Evolutionary conservation across 2,797 vertebrate species (phyloP).

Genomic region (Trichosurus vulpecula): DNA sequence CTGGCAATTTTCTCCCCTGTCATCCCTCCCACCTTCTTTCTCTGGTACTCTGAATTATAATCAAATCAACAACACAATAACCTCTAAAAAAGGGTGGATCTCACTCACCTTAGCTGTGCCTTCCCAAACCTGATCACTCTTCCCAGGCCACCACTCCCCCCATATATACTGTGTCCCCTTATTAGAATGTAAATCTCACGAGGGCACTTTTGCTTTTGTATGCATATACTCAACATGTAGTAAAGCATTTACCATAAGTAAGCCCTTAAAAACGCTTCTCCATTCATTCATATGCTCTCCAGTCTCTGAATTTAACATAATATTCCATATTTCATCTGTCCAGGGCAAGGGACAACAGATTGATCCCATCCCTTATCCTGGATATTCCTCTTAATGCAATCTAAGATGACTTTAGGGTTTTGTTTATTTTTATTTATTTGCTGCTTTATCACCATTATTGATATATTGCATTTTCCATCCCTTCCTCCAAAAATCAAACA

Average conservation of each 20-base stretch:
- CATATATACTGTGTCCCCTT: background rate
- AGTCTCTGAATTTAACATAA: background rate
- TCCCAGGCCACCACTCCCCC: background rate
- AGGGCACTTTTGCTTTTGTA: background rate
- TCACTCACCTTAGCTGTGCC: background rate
- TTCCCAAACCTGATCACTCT: background rate
- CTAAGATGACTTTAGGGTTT: background rate
- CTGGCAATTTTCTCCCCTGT: background rate
- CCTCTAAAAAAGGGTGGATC: no score
- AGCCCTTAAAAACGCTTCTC: background rate
- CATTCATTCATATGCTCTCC: background rate
- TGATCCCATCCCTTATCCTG: background rate
- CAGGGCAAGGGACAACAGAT: background rate
- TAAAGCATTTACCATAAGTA: background rate
- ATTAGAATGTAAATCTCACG: background rate
- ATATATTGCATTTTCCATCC: background rate
- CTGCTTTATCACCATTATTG: background rate
- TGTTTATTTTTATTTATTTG: background rate
- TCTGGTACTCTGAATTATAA: background rate
- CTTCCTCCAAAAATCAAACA: background rate
- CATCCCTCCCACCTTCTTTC: no score
- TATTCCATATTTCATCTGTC: background rate
- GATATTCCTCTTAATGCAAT: background rate
- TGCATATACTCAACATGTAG: background rate
- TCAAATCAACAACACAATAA: background rate